A percentile compares a stretch with the other conserved stretches of the same genome.
These are phyloP conservation scores for Corapipo altera DNA, from an alignment of 2,113 vertebrate species.

Conservation along the genomic window DNA sequence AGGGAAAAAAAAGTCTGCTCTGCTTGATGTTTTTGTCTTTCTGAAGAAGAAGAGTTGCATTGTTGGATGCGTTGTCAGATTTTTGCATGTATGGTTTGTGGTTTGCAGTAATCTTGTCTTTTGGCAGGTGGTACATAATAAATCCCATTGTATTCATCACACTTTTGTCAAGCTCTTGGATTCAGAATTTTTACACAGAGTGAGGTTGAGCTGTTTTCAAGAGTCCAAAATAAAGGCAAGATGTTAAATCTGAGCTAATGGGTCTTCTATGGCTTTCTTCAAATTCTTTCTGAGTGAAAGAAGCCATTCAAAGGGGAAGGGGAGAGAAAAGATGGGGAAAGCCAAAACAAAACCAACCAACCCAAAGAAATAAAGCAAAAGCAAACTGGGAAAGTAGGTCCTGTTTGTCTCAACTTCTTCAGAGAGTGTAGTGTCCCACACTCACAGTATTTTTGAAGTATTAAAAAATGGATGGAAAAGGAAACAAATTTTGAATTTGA, in stretches of 20 bases:
- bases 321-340: not conserved
- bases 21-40: not conserved
- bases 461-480: not conserved
- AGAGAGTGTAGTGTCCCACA: fast-evolving
- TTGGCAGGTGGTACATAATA: fast-evolving
- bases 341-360: too few relatives aligned
- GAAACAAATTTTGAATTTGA: not conserved
- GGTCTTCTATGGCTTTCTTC: not conserved
- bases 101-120: not conserved
- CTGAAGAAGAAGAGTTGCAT: not conserved
- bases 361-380: not conserved
- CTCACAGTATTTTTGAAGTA: not conserved
- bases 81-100: not conserved
- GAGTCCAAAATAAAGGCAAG: not conserved
- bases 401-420: not conserved
- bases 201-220: not conserved
- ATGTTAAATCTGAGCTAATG: not conserved
- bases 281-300: not conserved
- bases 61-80: not conserved
- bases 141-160: not conserved
- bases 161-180: not conserved
- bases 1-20: not conserved
- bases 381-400: not conserved
- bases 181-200: not conserved
- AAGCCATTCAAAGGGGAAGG: not conserved